Evolutionary conservation across 2,888 invertebrate species (phyloP).

Genomic region (Polylopha cassiicola): DNA sequence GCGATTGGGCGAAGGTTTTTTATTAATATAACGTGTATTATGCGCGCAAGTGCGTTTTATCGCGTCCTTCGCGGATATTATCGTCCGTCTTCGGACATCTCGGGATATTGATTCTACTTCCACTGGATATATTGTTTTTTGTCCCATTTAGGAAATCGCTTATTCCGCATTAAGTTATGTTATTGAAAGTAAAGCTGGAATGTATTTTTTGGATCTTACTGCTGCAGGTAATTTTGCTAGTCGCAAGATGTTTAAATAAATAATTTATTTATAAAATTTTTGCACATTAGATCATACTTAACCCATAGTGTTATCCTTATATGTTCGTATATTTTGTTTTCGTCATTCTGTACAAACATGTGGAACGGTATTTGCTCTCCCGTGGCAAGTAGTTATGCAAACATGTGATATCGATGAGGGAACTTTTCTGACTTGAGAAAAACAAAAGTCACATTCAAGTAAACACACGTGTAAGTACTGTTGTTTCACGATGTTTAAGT

Average conservation of each 20-base stretch:
- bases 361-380: conserved; percentile 51
- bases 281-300: no score
- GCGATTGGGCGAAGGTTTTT: conserved; percentile 69
- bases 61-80: conserved; percentile 64
- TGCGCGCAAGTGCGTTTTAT: conserved; percentile 76
- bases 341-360: conserved; percentile 44
- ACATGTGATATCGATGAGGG: conserved; percentile 63
- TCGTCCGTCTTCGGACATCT: conserved; percentile 73
- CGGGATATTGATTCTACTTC: conserved; percentile 54
- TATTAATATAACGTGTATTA: conserved; percentile 78
- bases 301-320: no score
- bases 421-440: conserved; percentile 63
- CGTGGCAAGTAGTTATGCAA: conserved; percentile 65
- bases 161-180: no score
- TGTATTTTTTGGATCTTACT: no score
- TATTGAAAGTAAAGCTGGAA: no score
- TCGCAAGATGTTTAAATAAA: no score
- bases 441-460: conserved; percentile 61
- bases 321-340: conserved; percentile 17
- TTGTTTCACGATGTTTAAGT: conserved; percentile 14
- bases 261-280: no score
- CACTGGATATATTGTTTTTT: conserved; percentile 40
- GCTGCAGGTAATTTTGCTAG: no score
- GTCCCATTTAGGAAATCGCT: no score
- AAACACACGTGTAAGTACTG: conserved; percentile 27